Evolutionary conservation across 2,888 invertebrate species (phyloP).

Genomic region (Oeneis ivallda): DNA sequence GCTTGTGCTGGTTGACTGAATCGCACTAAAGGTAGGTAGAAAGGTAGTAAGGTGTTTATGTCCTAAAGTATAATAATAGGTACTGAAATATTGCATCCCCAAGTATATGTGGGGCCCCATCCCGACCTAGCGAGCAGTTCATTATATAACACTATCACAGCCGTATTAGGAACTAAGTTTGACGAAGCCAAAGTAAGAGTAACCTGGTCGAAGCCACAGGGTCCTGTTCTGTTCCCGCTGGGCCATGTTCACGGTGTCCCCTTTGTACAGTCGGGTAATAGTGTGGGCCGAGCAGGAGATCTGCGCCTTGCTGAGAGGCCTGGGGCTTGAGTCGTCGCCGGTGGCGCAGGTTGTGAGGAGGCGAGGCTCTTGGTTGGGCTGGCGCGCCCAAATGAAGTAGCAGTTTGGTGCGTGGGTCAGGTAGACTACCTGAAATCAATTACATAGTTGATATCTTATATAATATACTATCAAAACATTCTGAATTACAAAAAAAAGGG

Average conservation of each 20-base stretch:
- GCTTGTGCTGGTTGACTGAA: background rate
- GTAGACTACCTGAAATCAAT: slow-evolving; percentile 65
- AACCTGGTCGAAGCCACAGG: slow-evolving; percentile 64
- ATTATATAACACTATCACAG: slow-evolving; percentile 55
- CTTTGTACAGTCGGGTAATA: slow-evolving; percentile 58
- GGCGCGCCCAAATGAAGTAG: slow-evolving; percentile 65
- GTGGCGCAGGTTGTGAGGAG: slow-evolving; percentile 63
- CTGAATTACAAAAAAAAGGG: no score
- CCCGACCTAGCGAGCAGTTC: slow-evolving; percentile 22
- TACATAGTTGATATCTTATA: background rate
- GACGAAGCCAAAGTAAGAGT: slow-evolving; percentile 69
- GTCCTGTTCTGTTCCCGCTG: slow-evolving; percentile 69
- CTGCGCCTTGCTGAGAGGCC: slow-evolving; percentile 58
- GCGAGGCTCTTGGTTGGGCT: slow-evolving; percentile 47
- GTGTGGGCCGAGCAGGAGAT: slow-evolving; percentile 70
- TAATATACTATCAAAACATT: no score
- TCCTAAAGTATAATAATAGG: background rate
- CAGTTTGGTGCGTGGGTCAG: slow-evolving; percentile 65
- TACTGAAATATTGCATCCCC: slow-evolving; percentile 22
- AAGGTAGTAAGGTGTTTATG: no score
- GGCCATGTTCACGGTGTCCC: slow-evolving; percentile 63
- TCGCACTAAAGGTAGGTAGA: no score
- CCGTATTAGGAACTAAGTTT: slow-evolving; percentile 71
- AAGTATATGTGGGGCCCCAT: slow-evolving; percentile 28
- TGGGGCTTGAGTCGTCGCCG: slow-evolving; percentile 59